Base-by-base conservation (phyloP, 2,113 vertebrate species). In the Circaetus cinerascens region DNA sequence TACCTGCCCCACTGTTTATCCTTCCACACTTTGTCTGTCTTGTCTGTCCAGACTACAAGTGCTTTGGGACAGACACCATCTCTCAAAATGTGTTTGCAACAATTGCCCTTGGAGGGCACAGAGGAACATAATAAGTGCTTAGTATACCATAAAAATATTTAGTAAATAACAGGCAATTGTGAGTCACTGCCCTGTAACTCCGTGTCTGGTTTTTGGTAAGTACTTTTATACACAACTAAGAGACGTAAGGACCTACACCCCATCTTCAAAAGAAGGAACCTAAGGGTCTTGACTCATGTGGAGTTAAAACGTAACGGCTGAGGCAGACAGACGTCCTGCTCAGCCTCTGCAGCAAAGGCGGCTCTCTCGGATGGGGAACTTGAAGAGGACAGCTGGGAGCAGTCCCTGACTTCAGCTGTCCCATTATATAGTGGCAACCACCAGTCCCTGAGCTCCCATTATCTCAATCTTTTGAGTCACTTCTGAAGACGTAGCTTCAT, bases 141-240 rank as follows among this genome's bases (percentile, higher is more conserved):
- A 89, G 77, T 56, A 59, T n/a, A 53, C 18, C 57, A 79, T 87
- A 57, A 73, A 93, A 94, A 53, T 93, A 95, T 96, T 96, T 93
- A 87, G 93, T 87, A 95, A 97, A 94, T 95, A 94, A 59, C 38
- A 79, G 53, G 22, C 66, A 84, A n/a, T 73, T 85, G 79, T 97
- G 94, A 96, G 91, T 95, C 95, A 94, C 36, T 91, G 86, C 76
- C 64, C 66, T 72, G 48, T 93, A 95, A 94, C 66, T 93, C 57
- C 48, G 4, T 32, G 62, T 91, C 91, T 95, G 77, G 55, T 56
- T 96, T 62, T 93, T 82, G 38, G 62, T 72, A 53, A 68, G 86
- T 93, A 82, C 72, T 95, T 97, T 95, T 78, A 63, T 55, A 88
- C 27, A 59, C 46, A 88, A 23, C 46, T 72, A 56, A 74, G 50